Percentiles rank a stretch among this genome's conserved stretches.
Conservation (phyloP, 1,140 invertebrate species). For the Trinorchestia longiramus region DNA sequence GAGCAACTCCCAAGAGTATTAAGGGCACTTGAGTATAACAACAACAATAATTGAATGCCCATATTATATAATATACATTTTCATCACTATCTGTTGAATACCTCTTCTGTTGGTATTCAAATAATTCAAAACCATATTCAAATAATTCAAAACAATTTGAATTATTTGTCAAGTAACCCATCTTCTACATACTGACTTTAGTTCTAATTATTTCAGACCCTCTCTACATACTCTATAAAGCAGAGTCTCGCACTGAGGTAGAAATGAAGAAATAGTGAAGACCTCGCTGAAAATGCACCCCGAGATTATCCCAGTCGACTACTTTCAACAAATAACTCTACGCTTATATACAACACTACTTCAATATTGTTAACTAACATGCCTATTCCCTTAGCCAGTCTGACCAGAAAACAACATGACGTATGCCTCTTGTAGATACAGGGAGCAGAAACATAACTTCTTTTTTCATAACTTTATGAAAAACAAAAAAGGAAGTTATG, state of each 20-base stretch:
- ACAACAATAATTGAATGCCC: not conserved
- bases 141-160: not conserved
- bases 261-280: not conserved
- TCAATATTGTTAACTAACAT: not conserved
- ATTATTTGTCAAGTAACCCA: not conserved
- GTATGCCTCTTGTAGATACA: too few relatives aligned
- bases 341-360: not conserved
- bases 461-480: too few relatives aligned
- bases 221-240: not conserved
- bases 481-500: too few relatives aligned
- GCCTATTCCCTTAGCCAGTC: not conserved
- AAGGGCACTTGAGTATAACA: too few relatives aligned
- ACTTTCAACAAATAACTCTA: not conserved
- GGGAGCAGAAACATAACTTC: too few relatives aligned
- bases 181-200: not conserved
- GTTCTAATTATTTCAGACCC: too few relatives aligned
- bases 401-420: too few relatives aligned
- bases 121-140: too few relatives aligned
- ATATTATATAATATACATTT: not conserved
- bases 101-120: too few relatives aligned
- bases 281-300: not conserved
- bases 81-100: not conserved
- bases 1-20: not conserved
- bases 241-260: not conserved
- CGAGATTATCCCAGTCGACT: not conserved